Evolutionary conservation across 2,888 invertebrate genomes (phyloP), one percentile per base, ranked within the genome.

Genomic region (Chaitophorus viminalis): DNA sequence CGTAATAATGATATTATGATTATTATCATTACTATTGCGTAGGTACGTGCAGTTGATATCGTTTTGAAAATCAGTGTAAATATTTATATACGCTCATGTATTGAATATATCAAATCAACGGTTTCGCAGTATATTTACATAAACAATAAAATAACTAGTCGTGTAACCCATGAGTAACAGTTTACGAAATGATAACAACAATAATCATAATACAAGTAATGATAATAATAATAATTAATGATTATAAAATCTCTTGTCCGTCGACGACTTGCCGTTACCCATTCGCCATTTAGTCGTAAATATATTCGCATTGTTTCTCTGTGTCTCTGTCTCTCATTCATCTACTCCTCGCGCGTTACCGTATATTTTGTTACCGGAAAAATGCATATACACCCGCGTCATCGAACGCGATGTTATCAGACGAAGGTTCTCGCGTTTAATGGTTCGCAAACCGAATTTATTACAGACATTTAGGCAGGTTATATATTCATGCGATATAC

Each of bases 401-500:
- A 25, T 4, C 46, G 25, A 54, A 82, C 74, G n/a, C 82, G 82
- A 82, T 72, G 54, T 82, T 72, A 82, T 82, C 82, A 0, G 52
- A n/a, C 72, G 11, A 8, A 18, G n/a, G 33, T 31, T 68, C 25
- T 72, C 72, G 52, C 33, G 54, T 82, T 74, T 74, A 82, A 82
- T 74, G 82, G 82, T 82, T 74, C 74, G 74, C 82, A 74, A 82
- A 74, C 74, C 4, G 82, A 82, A 82, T 82, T 82, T 74, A 82
- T 74, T 18, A 11, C 36, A 36, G 54, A 82, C 82, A 54, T 82
- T 74, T 36, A 52, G 68, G 72, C n/a, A 14, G n/a, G n/a, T n/a
- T n/a, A n/a, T 8, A 39, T 39, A 39, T 9, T 39, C 3, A 39
- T 39, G 6, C 3, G 3, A 39, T 5, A 46, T 31, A 25, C 25